Evolutionary conservation across 2,113 vertebrate species (phyloP), one percentile per base, ranked within the genome.

Genomic region (Zingel zingel): DNA sequence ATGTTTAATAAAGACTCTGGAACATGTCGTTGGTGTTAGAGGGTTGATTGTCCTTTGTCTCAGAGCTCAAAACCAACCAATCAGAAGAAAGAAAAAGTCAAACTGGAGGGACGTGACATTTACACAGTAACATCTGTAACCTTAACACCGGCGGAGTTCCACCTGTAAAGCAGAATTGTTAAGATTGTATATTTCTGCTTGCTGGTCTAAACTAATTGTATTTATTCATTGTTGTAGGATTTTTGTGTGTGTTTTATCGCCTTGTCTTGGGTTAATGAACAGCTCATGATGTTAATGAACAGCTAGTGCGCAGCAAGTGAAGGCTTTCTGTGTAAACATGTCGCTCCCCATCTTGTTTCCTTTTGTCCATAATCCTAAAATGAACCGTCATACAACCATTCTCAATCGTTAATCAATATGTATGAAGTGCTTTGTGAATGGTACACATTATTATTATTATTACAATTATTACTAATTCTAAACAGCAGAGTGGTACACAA

Each of bases 1-100:
- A 85, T 79, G 74, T 83, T 87, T 81, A 67, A 79, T 58, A 43
- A 83, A 90, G 84, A 88, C 92, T 93, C 91, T 92, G 92, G 90
- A 93, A 90, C 33, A 66, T 85, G 85, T 88, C 71, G 12, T 11
- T 18, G 33, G 72, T 83, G 79, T 75, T 83, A 71, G 21, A n/a
- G 63, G 53, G 54, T 79, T 73, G 5, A 27, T 81, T 89, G 90
- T 67, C 71, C 47, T 84, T 84, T 16, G 45, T 85, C 57, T 82
- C 66, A 27, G 39, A 79, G 51, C 51, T 83, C 61, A 50, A 81
- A 91, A 69, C 48, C 63, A 51, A 84, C 61, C 68, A 39, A 88
- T 77, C 50, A 77, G 58, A 73, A 23, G 18, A n/a, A 65, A 53
- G 51, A 43, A 18, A 58, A 25, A 10, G 47, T 15, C 36, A 23